Base-by-base conservation (phyloP, 2,797 vertebrate species). In the Cheirogaleus major region DNA sequence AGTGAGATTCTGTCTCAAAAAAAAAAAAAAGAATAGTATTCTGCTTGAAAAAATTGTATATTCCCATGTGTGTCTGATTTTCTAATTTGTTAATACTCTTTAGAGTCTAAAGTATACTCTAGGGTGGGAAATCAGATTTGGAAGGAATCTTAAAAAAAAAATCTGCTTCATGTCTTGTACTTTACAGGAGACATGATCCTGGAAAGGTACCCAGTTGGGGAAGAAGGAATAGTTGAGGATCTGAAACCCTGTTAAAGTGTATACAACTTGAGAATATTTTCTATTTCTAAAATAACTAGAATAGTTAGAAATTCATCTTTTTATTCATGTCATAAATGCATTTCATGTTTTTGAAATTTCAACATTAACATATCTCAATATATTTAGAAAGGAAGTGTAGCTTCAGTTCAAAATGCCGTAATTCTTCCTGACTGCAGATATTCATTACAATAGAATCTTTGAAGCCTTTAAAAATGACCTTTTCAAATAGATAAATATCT, bases 401-500 rank as follows among this genome's bases (percentile, higher is more conserved):
- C 48, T 95, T 90, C n/a, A 32, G 9, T 89, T 93, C 79, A 93
- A 41, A 93, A 81, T 84, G 61, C 43, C 27, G 13, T 95, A 70
- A 89, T 80, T 96, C 59, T 93, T 95, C n/a, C 17, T 85, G 69
- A 76, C 45, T 7, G 1, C 55, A 15, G 17, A 57, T 91, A 83
- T 80, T 93, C 30, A 22, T 79, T 72, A 55, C 38, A 88, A 15
- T 45, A 52, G 63, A 91, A 63, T 93, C 30, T 83, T 73, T 84
- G 63, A 96, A 97, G 41, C 35, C 86, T 88, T 93, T 85, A 76
- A 93, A 96, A 96, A 63, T 91, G 83, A 85, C 57, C 87, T 91
- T 95, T 93, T 96, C 59, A 80, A 76, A 63, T 86, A 89, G 80
- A 43, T 94, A 94, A 70, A 83, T 81, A 65, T 72, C 61, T 84